Base-by-base conservation (phyloP, 1,140 invertebrate species). In the Meteorus sp. region DNA sequence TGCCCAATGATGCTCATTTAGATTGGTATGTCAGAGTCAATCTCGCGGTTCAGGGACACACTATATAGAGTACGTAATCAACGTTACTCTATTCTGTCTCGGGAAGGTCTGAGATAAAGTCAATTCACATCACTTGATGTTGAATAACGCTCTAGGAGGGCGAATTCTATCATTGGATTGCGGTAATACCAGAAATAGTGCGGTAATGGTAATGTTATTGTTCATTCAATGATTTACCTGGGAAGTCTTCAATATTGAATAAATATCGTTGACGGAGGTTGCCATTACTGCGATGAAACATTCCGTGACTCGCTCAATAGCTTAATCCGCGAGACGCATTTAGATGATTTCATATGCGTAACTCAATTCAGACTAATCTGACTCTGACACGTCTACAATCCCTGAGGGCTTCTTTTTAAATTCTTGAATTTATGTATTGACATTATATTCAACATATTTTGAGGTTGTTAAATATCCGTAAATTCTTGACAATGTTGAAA, bases 281-380 rank as follows among this genome's bases (percentile, higher is more conserved):
- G 9, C 33, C 37, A 55, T 59, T 59, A 35, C 56, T 39, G 52
- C 66, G 66, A 68, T 71, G 69, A 62, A 69, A 71, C 62, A 62
- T 64, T 58, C 47, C 61, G 61, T 51, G 64, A 68, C 62, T 68
- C 22, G 59, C 67, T 43, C 69, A 69, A 70, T 65, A 66, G 65
- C 58, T 41, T 60, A 70, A 69, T 72, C 62, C 66, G 63, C 65
- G 63, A 70, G 53, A 60, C 50, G 48, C 52, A 22, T 23, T 50
- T 31, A 20, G 17, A 19, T 17, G 31, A 7, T 19, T 50, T 22
- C 35, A 13, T 3, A 29, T 27, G 47, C 50, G 63, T 58, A 70
- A 70, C 59, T 71, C 61, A 68, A 71, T 70, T 71, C 65, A 63
- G 61, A 71, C 66, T 70, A 69, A 56, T 70, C 59, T 71, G 65